Evolutionary conservation across 2,888 invertebrate species (phyloP), one percentile per base, ranked within the genome.

Genomic region (Cerastoderma edule): DNA sequence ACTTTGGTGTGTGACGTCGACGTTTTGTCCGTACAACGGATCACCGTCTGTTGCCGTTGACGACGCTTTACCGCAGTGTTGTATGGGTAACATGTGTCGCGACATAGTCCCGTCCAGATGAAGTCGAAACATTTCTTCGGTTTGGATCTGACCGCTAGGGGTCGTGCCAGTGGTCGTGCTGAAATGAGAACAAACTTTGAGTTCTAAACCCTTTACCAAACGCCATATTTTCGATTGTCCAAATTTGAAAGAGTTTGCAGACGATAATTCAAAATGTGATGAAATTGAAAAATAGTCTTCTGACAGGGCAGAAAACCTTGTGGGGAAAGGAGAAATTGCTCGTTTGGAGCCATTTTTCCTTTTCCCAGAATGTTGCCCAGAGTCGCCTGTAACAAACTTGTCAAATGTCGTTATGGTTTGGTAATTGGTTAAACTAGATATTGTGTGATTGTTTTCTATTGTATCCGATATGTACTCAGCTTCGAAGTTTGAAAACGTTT

Each of bases 21-120:
- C 48, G 74, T 76, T n/a, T 30, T 57, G 32, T 13, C 30, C 1
- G 74, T 76, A 44, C 82, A 82, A 22, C 72, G 71, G 16, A 78
- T 24, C 1, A 71, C 48, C 27, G 65, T 50, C 32, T 82, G 82
- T 60, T 76, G 73, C 50, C 82, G 33, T 65, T 82, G 82, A 1
- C 71, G 63, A n/a, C 76, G 67, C 53, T 78, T 82, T 19, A 76
- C 75, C 22, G 50, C 54, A 1, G 39, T 72, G 46, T 76, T 76
- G 72, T 69, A 82, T 0, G 32, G 60, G 63, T 73, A 70, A 28
- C 82, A 82, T 8, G 82, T 76, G 66, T 82, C 76, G 19, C 57
- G 74, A 33, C 82, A 82, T 1, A 57, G 57, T 19, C 78, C 82
- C 1, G 76, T 66, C 82, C 82, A 82, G 24, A 82, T 74, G 63